Evolutionary conservation across 2,888 invertebrate genomes (phyloP).

Genomic region (Autographa gamma): DNA sequence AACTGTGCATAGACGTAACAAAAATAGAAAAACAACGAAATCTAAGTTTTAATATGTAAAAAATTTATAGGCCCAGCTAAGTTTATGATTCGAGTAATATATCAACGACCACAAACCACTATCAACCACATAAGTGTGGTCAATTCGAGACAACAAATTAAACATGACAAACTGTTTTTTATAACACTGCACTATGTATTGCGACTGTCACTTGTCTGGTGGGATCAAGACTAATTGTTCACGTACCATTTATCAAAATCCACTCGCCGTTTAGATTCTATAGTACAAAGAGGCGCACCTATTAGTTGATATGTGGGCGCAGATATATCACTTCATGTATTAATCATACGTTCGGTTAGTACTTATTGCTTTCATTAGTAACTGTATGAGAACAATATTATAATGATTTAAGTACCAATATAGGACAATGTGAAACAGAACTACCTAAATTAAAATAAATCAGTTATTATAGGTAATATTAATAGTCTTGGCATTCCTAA

Average conservation of each 20-base stretch:
- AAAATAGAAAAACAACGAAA: too few relatives aligned
- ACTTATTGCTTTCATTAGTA: neutral
- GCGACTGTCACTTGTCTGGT: constrained; percentile 40
- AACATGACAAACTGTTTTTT: constrained; percentile 22
- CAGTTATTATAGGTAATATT: too few relatives aligned
- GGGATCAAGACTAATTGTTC: constrained; percentile 57
- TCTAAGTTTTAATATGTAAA: too few relatives aligned
- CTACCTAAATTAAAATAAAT: too few relatives aligned
- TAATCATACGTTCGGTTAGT: neutral
- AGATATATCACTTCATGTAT: neutral
- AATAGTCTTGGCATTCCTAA: too few relatives aligned
- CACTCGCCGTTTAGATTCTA: constrained; percentile 48
- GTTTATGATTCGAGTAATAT: neutral
- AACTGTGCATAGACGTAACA: too few relatives aligned
- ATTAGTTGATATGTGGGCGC: neutral
- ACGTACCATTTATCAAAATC: constrained; percentile 52
- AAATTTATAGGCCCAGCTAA: too few relatives aligned
- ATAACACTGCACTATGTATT: constrained; percentile 36
- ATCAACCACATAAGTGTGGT: constrained; percentile 11
- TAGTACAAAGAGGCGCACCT: constrained; percentile 26
- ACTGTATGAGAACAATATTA: neutral
- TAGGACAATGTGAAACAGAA: too few relatives aligned
- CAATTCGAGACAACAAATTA: constrained; percentile 5
- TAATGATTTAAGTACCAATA: too few relatives aligned
- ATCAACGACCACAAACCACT: neutral